A percentile compares a stretch with the other conserved stretches of the same genome.
These are phyloP conservation scores for Albula goreensis DNA, from an alignment of 2,113 vertebrate species.

Conservation along the genomic window DNA sequence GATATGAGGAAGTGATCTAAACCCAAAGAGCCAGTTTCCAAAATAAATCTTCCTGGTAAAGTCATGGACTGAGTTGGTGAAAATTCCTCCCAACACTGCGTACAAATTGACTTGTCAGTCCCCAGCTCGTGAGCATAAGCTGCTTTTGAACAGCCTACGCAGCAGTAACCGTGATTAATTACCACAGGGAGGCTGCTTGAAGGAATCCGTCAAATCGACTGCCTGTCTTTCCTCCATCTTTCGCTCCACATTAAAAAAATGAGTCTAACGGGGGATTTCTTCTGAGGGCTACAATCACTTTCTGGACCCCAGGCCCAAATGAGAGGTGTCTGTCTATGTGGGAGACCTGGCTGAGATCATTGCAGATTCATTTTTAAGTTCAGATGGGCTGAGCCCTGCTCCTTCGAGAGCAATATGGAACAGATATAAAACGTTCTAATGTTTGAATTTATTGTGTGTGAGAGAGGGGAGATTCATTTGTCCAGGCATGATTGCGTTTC, in stretches of 20 bases:
- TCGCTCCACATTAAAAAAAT: neutral
- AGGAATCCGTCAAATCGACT: neutral
- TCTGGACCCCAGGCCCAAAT: neutral
- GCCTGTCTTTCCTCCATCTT: neutral
- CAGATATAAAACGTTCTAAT: neutral
- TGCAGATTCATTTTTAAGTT: neutral
- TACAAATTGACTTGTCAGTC: neutral
- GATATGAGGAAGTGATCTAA: neutral
- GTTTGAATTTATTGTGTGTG: neutral
- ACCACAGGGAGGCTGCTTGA: neutral
- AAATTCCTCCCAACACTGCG: neutral
- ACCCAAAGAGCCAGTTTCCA: neutral
- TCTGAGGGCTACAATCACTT: neutral
- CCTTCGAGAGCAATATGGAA: slow-evolving; percentile 5
- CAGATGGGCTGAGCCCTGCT: neutral
- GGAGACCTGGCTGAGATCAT: neutral
- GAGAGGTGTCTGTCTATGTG: neutral
- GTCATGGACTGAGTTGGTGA: neutral
- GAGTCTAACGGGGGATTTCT: neutral
- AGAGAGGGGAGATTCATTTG: slow-evolving; percentile 49
- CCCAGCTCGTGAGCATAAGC: neutral
- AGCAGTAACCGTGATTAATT: neutral
- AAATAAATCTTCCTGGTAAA: neutral
- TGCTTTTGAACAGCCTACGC: neutral
- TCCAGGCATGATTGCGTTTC: slow-evolving; percentile 46